A percentile compares a stretch with the other conserved stretches of the same genome.
Evolutionary conservation across 1,140 invertebrate species (phyloP).

Genomic region (Drosophila pachea): DNA sequence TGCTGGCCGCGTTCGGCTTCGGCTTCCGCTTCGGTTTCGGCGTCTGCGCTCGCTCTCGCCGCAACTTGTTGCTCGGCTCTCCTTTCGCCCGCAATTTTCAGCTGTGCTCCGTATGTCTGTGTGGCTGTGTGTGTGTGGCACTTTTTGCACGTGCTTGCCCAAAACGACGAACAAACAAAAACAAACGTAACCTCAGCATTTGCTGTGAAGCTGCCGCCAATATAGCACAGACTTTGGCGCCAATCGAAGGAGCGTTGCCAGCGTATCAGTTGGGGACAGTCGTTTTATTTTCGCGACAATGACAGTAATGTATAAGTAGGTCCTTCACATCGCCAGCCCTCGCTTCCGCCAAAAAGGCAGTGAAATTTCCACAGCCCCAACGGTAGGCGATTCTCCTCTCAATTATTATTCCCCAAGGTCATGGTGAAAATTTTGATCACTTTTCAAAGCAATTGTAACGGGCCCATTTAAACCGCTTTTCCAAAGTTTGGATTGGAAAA

Average conservation of each 20-base stretch:
- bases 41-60: conserved; percentile 1
- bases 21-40: conserved; percentile 12
- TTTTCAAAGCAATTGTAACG: no score
- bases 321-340: conserved; percentile 80
- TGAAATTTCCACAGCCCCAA: no score
- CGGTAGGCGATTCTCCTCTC: no score
- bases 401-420: no score
- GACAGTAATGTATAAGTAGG: conserved; percentile 81
- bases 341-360: conserved; percentile 50
- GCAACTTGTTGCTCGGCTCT: neutral
- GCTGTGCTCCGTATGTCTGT: neutral
- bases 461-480: no score
- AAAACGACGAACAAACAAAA: conserved; percentile 10
- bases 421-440: no score
- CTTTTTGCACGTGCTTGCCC: conserved; percentile 29
- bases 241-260: neutral
- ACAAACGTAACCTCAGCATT: neutral
- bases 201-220: no score
- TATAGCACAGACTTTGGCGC: neutral
- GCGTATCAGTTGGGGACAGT: no score
- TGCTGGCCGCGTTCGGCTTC: conserved; percentile 41
- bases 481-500: no score
- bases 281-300: conserved; percentile 64
- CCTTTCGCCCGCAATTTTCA: neutral
- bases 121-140: conserved; percentile 18